Evolutionary conservation across 2,113 vertebrate species (phyloP).

Genomic region (Capreolus pygargus): DNA sequence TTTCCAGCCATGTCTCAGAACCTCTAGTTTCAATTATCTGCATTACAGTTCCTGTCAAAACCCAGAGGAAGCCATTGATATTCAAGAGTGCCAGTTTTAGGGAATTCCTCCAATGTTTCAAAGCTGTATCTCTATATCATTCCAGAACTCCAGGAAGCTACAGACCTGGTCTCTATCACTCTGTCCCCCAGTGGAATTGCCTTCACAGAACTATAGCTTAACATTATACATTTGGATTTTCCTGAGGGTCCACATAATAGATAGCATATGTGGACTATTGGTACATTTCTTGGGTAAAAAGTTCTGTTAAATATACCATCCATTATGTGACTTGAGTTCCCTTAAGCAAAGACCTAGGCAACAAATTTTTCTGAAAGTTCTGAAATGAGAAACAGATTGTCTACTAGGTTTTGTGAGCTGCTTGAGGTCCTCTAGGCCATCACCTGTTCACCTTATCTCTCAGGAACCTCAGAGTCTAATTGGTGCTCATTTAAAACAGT

Average conservation of each 20-base stretch:
- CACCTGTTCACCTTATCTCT: not conserved
- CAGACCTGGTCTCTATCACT: constrained; percentile 57
- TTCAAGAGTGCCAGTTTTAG: constrained; percentile 42
- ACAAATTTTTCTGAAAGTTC: not conserved
- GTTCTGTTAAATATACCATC: constrained; percentile 25
- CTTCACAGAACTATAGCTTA: constrained; percentile 44
- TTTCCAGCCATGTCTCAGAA: not conserved
- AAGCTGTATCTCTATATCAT: constrained; percentile 2
- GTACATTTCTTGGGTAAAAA: constrained; percentile 40
- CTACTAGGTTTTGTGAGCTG: not conserved
- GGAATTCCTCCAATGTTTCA: constrained; percentile 42
- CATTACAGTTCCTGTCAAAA: constrained; percentile 27
- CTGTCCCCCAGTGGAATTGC: not conserved
- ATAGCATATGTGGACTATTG: constrained; percentile 54
- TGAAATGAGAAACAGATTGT: constrained; percentile 53
- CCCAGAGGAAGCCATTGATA: constrained; percentile 42
- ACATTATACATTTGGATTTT: constrained; percentile 41
- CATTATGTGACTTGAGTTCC: constrained; percentile 29
- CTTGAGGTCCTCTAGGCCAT: not conserved
- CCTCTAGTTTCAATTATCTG: constrained; percentile 12
- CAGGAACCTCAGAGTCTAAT: not conserved
- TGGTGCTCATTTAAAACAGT: not conserved
- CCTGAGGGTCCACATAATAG: constrained; percentile 44
- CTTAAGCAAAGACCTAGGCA: constrained; percentile 12
- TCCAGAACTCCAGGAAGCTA: constrained; percentile 11